phyloP scores from a whole-genome alignment of 2,797 vertebrate genomes.

The Clarias pachynema region DNA sequence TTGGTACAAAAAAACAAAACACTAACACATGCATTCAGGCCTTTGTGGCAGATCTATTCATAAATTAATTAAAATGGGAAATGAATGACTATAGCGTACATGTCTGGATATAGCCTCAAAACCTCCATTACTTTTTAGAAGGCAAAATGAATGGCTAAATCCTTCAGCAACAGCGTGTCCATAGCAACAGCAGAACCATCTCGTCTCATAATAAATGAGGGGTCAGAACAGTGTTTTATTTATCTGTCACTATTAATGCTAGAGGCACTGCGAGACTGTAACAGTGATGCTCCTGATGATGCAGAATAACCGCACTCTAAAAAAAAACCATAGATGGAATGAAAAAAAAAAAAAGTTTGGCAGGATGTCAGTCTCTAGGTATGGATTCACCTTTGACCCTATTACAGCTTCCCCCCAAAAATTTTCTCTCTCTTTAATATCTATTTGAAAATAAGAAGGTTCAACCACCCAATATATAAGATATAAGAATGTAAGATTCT shows the following conservation, averaged over 20 bases:
- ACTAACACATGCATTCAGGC: background rate
- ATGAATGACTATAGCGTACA: conserved; percentile 35
- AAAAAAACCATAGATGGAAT: background rate
- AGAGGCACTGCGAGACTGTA: conserved; percentile 41
- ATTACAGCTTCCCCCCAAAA: conserved; percentile 32
- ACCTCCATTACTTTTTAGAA: conserved; percentile 47
- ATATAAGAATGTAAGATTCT: background rate
- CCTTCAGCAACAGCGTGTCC: conserved; percentile 53
- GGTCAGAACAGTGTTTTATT: conserved; percentile 46
- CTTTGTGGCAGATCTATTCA: conserved; percentile 40
- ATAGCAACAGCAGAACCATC: conserved; percentile 64
- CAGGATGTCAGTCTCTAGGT: conserved; percentile 71
- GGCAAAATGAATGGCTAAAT: conserved; percentile 51
- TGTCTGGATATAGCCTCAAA: conserved; percentile 45
- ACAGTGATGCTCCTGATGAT: background rate
- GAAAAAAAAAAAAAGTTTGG: conserved; percentile 72
- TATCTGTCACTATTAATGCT: conserved; percentile 52
- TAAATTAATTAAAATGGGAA: conserved; percentile 36
- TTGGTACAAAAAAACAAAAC: background rate
- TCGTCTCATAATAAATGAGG: conserved; percentile 43
- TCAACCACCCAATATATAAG: background rate
- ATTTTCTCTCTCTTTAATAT: conserved; percentile 22
- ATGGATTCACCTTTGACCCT: conserved; percentile 70
- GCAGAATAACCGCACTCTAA: background rate
- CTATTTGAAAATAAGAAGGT: background rate